Evolutionary conservation across 2,888 invertebrate genomes (phyloP).

Genomic region (Dendrolimus pini): DNA sequence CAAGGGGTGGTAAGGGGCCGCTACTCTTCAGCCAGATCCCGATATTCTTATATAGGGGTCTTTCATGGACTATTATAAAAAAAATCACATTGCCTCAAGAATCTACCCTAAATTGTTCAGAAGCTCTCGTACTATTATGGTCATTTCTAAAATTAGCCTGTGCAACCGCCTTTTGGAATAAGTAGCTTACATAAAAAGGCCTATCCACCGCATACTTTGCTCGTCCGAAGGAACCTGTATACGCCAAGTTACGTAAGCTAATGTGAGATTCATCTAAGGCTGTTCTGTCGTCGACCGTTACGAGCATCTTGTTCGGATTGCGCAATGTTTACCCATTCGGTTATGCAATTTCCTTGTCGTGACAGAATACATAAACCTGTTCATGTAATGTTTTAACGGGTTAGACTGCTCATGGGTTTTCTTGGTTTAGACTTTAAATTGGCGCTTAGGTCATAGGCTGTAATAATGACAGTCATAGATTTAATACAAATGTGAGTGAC

Average conservation of each 20-base stretch:
- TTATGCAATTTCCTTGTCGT: conserved; percentile 6
- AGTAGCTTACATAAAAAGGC: neutral
- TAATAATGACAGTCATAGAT: too few relatives aligned
- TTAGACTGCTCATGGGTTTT: neutral
- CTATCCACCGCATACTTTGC: neutral
- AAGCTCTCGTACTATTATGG: neutral
- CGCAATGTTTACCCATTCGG: conserved; percentile 2
- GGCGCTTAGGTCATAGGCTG: too few relatives aligned
- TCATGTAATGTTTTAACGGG: neutral
- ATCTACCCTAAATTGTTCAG: too few relatives aligned
- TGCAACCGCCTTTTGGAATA: conserved; percentile 2
- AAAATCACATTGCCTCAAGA: too few relatives aligned
- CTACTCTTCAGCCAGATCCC: too few relatives aligned
- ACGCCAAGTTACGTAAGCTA: neutral
- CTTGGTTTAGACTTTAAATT: too few relatives aligned
- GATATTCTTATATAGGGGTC: too few relatives aligned
- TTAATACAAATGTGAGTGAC: too few relatives aligned
- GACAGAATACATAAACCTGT: neutral
- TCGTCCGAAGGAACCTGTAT: neutral
- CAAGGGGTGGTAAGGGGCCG: too few relatives aligned
- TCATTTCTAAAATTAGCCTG: neutral
- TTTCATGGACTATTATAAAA: too few relatives aligned
- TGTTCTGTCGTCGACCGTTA: conserved; percentile 12
- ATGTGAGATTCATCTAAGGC: conserved; percentile 1
- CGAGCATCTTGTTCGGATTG: conserved; percentile 5